Conservation (phyloP, 2,797 vertebrate genomes). For the Telmatherina bonti region DNA sequence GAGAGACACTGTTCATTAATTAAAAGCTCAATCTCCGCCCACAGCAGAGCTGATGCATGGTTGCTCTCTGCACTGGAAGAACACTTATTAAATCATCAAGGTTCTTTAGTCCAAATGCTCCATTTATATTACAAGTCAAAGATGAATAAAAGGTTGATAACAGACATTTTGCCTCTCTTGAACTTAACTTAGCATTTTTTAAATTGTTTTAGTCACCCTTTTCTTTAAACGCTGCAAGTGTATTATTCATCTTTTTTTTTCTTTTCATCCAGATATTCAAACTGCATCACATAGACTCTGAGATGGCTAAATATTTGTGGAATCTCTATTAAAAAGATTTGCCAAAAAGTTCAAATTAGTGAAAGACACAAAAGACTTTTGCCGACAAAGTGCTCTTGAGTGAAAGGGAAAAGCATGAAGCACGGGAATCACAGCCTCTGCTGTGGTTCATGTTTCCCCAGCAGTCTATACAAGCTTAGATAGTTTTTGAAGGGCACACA, state of each 20-base stretch:
- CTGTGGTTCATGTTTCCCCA: slow-evolving; percentile 18
- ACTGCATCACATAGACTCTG: too few species aligned
- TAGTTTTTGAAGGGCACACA: slow-evolving; percentile 12
- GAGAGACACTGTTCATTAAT: slow-evolving; percentile 65
- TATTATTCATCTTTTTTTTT: too few species aligned
- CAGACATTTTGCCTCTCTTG: neutral
- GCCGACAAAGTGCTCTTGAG: neutral
- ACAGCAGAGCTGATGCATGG: slow-evolving; percentile 47
- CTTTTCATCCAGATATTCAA: too few species aligned
- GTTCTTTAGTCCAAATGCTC: neutral
- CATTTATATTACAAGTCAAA: neutral
- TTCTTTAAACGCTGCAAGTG: neutral
- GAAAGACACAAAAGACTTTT: slow-evolving; percentile 8
- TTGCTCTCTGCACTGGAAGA: slow-evolving; percentile 49
- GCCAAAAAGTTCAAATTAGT: neutral
- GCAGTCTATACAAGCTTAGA: slow-evolving; percentile 8
- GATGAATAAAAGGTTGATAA: neutral
- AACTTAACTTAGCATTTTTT: neutral
- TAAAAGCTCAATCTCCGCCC: slow-evolving; percentile 65
- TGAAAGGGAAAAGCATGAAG: slow-evolving; percentile 24
- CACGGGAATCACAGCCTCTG: neutral
- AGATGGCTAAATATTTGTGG: neutral
- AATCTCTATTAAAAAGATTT: slow-evolving; percentile 19
- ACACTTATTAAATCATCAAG: slow-evolving; percentile 1
- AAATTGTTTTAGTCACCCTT: neutral